Evolutionary conservation across 2,888 invertebrate species (phyloP).

Genomic region (Ashinkailepas kermadecensis): DNA sequence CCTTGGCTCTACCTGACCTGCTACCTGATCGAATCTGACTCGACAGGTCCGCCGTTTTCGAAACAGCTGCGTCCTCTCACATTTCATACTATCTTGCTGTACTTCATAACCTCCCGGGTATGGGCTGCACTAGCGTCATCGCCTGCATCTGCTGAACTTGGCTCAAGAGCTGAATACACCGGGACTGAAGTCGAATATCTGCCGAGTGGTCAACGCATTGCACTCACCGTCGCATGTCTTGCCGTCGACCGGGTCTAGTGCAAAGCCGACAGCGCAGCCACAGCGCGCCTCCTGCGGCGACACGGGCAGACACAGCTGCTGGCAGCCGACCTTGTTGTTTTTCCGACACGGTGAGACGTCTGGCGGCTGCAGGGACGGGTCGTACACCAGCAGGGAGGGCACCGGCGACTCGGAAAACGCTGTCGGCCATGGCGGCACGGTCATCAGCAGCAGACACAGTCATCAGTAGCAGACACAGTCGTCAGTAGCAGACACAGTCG

Average conservation of each 20-base stretch:
- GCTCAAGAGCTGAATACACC: no score
- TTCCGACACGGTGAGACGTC: conserved; percentile 28
- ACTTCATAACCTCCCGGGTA: no score
- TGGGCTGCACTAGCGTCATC: no score
- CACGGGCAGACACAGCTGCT: conserved; percentile 32
- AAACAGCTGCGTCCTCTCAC: no score
- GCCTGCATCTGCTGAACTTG: no score
- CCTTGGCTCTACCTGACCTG: no score
- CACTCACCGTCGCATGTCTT: conserved; percentile 53
- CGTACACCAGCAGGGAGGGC: conserved; percentile 31
- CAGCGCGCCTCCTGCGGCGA: conserved; percentile 51
- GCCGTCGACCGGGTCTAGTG: conserved; percentile 47
- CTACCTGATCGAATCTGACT: no score
- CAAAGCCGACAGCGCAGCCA: conserved; percentile 67
- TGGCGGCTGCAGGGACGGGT: conserved; percentile 26
- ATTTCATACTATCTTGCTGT: no score
- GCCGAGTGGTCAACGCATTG: conserved; percentile 41
- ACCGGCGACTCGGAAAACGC: conserved; percentile 38
- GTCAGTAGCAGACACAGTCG: conserved; percentile 48
- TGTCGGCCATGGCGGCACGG: conserved; percentile 35
- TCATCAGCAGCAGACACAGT: conserved; percentile 56
- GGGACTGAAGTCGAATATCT: no score
- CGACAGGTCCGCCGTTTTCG: no score
- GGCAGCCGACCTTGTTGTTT: conserved; percentile 26
- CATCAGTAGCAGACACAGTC: conserved; percentile 42